Conservation (phyloP, 2,888 invertebrate species). For the Mayetiola destructor region DNA sequence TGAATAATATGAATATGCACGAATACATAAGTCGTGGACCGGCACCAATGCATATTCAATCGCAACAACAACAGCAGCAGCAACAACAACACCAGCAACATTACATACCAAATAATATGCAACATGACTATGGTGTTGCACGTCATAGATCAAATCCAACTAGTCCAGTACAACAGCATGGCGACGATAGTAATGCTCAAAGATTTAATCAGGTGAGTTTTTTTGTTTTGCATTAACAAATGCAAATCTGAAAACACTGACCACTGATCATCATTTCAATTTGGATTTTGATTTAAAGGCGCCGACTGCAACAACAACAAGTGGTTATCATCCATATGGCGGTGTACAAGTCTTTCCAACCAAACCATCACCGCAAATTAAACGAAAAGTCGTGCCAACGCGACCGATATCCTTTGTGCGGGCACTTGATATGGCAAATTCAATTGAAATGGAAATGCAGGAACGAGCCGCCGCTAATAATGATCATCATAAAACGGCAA, state of each 20-base stretch:
- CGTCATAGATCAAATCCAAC: constrained; percentile 58
- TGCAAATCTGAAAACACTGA: constrained; percentile 23
- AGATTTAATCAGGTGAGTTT: constrained; percentile 25
- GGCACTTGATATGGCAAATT: constrained; percentile 79
- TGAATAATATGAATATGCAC: constrained; percentile 11
- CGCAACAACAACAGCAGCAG: not conserved
- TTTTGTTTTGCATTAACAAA: not conserved
- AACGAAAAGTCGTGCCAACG: constrained; percentile 40
- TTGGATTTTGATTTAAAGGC: not conserved
- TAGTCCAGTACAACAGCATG: constrained; percentile 48
- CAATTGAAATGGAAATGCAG: constrained; percentile 71
- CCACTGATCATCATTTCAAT: not conserved
- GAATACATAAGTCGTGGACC: not conserved
- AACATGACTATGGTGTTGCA: constrained; percentile 34
- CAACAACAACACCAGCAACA: too few relatives aligned
- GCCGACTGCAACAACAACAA: constrained; percentile 16
- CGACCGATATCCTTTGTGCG: constrained; percentile 80
- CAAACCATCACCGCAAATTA: constrained; percentile 42
- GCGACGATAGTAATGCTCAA: constrained; percentile 24
- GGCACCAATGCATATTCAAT: not conserved
- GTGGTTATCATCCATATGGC: constrained; percentile 45
- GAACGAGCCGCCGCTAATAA: constrained; percentile 27
- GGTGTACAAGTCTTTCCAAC: constrained; percentile 56
- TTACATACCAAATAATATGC: constrained; percentile 19
- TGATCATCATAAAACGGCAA: constrained; percentile 24